Percentiles rank a stretch among this genome's conserved stretches.
phyloP scores from a whole-genome alignment of 2,797 vertebrate species.

The Chloroceryle amazona region DNA sequence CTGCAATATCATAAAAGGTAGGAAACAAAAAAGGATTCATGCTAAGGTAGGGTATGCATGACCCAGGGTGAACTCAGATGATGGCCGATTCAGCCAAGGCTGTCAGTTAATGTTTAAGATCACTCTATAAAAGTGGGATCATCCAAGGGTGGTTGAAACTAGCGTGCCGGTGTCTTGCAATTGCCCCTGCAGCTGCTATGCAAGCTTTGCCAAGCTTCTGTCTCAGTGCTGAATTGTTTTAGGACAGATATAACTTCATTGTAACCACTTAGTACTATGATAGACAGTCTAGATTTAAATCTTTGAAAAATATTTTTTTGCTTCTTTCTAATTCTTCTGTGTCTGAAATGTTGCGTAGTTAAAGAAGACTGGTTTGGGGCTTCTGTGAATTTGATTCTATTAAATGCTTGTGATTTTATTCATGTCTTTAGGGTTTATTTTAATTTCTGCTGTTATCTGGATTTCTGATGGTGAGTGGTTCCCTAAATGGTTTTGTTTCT shows the following conservation, averaged over 20 bases:
- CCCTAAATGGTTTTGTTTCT: neutral
- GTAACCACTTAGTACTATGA: neutral
- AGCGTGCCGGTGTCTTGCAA: neutral
- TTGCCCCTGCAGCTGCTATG: neutral
- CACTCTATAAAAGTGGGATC: neutral
- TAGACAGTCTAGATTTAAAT: neutral
- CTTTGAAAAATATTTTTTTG: neutral
- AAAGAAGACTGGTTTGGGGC: neutral
- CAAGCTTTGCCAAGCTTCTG: neutral
- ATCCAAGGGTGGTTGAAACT: neutral
- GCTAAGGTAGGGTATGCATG: neutral
- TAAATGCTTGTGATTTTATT: neutral
- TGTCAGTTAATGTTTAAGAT: neutral
- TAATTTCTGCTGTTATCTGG: neutral
- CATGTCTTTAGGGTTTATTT: neutral
- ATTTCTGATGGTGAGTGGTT: neutral
- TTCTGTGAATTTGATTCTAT: neutral
- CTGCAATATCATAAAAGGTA: neutral
- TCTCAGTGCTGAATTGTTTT: neutral
- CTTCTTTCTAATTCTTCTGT: neutral
- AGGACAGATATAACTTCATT: neutral
- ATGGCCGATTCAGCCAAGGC: neutral
- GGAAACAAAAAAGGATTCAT: neutral
- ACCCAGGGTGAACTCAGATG: neutral
- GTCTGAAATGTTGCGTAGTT: neutral